A percentile compares a stretch with the other conserved stretches of the same genome.
Conservation (phyloP, 2,113 vertebrate species). For the Malurus cyaneus region DNA sequence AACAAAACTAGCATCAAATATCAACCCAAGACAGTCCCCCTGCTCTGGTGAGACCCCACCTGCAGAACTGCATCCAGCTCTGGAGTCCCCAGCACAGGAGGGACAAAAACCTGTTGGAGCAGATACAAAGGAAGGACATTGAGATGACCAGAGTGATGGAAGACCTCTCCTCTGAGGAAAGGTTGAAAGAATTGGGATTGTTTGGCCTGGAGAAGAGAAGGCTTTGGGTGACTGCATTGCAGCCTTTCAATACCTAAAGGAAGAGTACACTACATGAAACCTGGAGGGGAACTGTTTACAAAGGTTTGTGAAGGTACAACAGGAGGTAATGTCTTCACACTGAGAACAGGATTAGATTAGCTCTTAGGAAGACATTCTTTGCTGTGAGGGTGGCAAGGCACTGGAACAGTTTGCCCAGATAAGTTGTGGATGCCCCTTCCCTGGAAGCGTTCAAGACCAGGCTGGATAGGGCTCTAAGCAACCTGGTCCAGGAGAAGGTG, state of each 20-base stretch:
- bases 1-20: too few species aligned
- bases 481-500: background rate
- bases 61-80: background rate
- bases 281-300: background rate
- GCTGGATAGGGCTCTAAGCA: background rate
- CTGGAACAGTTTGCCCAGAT: background rate
- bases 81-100: background rate
- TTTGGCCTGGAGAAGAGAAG: background rate
- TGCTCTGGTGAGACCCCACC: background rate
- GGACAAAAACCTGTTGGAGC: background rate
- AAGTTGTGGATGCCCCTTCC: background rate
- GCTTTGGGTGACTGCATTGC: too few species aligned
- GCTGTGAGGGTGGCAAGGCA: background rate
- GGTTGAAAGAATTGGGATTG: background rate
- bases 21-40: too few species aligned
- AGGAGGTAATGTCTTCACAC: background rate
- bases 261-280: background rate
- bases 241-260: background rate
- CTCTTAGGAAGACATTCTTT: rapidly evolving
- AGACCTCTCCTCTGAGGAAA: background rate
- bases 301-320: background rate
- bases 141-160: background rate
- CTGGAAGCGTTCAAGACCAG: background rate
- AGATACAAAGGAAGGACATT: background rate
- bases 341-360: background rate